Evolutionary conservation across 2,113 vertebrate genomes (phyloP).

Genomic region (Cranoglanis bouderius): DNA sequence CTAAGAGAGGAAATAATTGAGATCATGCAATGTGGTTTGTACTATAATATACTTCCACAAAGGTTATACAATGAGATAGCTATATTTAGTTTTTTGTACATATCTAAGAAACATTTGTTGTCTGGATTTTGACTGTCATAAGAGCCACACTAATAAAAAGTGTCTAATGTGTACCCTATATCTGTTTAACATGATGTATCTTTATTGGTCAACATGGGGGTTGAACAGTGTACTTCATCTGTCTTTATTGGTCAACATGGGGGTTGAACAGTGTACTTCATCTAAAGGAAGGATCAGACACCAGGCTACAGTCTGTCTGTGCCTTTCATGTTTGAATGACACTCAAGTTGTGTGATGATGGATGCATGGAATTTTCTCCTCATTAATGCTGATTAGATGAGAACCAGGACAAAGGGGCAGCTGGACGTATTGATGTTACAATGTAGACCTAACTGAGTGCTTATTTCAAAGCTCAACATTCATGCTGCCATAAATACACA

Average conservation of each 20-base stretch:
- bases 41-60: not conserved
- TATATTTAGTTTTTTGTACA: not conserved
- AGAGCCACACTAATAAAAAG: not conserved
- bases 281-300: not conserved
- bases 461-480: conserved; percentile 5
- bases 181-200: not conserved
- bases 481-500: conserved; percentile 9
- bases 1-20: not conserved
- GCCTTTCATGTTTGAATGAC: conserved; percentile 10
- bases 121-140: not conserved
- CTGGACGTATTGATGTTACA: not conserved
- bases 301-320: not conserved
- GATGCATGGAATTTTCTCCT: conserved; percentile 37
- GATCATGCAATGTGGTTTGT: not conserved
- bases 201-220: not conserved
- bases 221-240: not conserved
- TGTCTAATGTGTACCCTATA: not conserved
- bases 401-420: conserved; percentile 21
- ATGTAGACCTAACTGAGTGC: not conserved
- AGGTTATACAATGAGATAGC: not conserved
- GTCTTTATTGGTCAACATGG: not conserved
- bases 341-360: conserved; percentile 27
- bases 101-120: not conserved
- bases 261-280: not conserved
- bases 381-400: conserved; percentile 32